Percentiles rank a stretch among this genome's conserved stretches.
Conservation (phyloP, 2,797 vertebrate genomes). For the Macropodus opercularis region DNA sequence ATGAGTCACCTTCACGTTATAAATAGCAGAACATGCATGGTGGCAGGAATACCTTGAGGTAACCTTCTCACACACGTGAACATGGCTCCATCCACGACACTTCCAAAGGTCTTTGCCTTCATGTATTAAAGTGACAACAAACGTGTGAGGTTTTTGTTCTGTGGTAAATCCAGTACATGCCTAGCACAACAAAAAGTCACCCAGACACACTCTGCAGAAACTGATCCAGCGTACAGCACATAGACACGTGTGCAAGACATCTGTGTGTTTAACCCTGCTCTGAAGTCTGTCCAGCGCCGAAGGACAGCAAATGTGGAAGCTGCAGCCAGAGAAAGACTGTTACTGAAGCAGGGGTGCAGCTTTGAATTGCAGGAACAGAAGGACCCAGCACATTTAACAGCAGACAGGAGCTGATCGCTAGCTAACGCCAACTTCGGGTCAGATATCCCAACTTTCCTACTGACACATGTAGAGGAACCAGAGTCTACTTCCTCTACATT, state of each 20-base stretch:
- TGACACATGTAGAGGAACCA: no score
- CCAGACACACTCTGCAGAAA: conserved; percentile 3
- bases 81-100: conserved; percentile 12
- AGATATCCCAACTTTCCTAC: no score
- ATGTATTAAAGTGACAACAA: conserved; percentile 25
- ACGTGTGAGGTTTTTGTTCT: conserved; percentile 2
- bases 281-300: conserved; percentile 15
- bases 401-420: no score
- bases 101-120: conserved; percentile 20
- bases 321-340: background rate
- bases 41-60: conserved; percentile 48
- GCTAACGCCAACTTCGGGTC: no score
- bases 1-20: conserved; percentile 13
- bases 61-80: conserved; percentile 30
- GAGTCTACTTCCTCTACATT: no score
- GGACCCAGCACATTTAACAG: no score
- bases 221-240: background rate
- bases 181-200: background rate
- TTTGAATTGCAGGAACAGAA: background rate
- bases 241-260: background rate
- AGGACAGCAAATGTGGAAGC: conserved; percentile 9
- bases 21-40: conserved; percentile 18
- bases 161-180: background rate
- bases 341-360: background rate
- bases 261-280: conserved; percentile 3